These are phyloP conservation scores for Hyles euphorbiae DNA, from an alignment of 1,140 invertebrate species.

Conservation along the genomic window DNA sequence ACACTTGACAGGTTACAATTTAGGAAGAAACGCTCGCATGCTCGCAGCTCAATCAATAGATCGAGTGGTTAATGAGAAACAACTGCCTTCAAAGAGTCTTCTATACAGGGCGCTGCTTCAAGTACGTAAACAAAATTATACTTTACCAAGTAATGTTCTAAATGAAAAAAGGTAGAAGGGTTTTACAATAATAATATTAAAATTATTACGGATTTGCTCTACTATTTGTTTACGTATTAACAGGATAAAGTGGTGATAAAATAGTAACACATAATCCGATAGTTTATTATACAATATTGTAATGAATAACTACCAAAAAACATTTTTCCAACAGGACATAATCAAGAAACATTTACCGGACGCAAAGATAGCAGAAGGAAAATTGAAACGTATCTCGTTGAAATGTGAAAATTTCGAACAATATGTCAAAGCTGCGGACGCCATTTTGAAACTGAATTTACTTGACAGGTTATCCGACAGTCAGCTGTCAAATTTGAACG, in stretches of 20 bases:
- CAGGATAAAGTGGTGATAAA: no score
- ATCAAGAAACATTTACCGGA: conserved; percentile 66
- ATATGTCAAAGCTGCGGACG: conserved; percentile 80
- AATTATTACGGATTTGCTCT: no score
- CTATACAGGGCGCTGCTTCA: conserved; percentile 86
- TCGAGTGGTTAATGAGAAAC: conserved; percentile 76
- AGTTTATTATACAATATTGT: no score
- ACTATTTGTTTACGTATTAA: no score
- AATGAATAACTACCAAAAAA: background rate
- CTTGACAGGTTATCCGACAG: conserved; percentile 69
- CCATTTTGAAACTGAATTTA: conserved; percentile 69
- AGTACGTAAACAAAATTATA: conserved; percentile 47
- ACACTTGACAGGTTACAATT: conserved; percentile 37
- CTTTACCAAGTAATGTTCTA: background rate
- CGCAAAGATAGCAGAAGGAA: conserved; percentile 42
- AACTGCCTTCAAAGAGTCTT: conserved; percentile 78
- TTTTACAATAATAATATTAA: no score
- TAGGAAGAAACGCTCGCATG: conserved; percentile 89
- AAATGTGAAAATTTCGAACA: conserved; percentile 78
- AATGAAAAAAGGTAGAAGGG: no score
- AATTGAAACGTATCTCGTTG: conserved; percentile 62
- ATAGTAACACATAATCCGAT: background rate
- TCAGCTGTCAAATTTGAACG: conserved; percentile 63
- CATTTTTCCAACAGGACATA: conserved; percentile 42
- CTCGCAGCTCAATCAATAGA: conserved; percentile 86